phyloP scores from a whole-genome alignment of 2,797 vertebrate species.

The Benthosema pterotum region DNA sequence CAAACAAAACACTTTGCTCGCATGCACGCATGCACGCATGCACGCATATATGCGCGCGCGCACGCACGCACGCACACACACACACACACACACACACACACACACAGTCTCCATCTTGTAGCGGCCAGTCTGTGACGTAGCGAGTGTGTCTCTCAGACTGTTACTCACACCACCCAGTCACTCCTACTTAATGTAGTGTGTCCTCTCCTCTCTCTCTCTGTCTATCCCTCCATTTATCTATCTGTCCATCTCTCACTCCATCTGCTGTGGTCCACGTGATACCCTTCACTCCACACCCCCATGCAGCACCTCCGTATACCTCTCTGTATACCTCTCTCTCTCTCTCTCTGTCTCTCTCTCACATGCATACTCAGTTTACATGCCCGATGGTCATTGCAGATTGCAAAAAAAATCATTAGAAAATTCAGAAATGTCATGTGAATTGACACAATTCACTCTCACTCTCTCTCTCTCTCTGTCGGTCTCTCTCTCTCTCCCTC shows the following conservation, averaged over 20 bases:
- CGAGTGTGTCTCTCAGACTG: conserved; percentile 46
- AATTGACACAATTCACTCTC: no score
- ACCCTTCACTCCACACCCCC: neutral
- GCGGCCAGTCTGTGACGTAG: conserved; percentile 52
- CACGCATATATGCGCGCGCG: conserved; percentile 19
- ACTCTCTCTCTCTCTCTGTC: no score
- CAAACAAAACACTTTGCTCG: conserved; percentile 2
- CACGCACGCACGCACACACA: conserved; percentile 11
- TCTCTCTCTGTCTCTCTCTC: neutral
- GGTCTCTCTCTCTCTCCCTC: neutral
- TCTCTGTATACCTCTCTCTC: conserved; percentile 7
- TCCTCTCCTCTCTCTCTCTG: conserved; percentile 21
- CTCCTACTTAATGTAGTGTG: conserved; percentile 64
- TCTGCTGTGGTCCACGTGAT: neutral
- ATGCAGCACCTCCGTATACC: neutral
- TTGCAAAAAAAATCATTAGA: no score
- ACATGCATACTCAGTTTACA: neutral
- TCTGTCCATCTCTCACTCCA: conserved; percentile 9
- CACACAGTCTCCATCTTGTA: conserved; percentile 68
- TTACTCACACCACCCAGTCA: conserved; percentile 60
- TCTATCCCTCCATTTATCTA: conserved; percentile 10
- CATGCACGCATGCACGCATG: conserved; percentile 24
- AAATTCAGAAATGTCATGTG: no score
- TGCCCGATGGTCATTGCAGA: no score
- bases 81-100: conserved; percentile 29